Evolutionary conservation across 2,113 vertebrate genomes (phyloP).

Genomic region (Chaetodon auriga): DNA sequence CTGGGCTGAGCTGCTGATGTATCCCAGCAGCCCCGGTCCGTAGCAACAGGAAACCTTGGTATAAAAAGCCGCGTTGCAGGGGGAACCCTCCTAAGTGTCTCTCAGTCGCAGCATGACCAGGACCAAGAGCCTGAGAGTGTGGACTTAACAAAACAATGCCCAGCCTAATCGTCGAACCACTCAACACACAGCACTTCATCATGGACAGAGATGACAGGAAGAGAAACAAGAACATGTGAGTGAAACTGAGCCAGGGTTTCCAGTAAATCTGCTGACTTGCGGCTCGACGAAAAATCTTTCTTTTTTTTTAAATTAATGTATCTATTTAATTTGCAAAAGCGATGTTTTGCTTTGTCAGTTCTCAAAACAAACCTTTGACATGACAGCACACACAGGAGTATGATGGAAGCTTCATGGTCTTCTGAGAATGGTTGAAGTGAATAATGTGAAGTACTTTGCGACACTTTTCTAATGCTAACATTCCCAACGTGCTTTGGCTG

Average conservation of each 20-base stretch:
- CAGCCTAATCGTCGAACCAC: constrained; percentile 80
- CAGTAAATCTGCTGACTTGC: neutral
- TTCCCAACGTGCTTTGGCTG: constrained; percentile 75
- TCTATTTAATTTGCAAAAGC: neutral
- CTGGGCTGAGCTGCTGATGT: constrained; percentile 72
- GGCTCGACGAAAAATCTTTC: neutral
- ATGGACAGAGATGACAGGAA: constrained; percentile 85
- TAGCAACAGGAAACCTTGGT: constrained; percentile 70
- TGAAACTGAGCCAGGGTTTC: constrained; percentile 34
- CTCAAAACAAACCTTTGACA: neutral
- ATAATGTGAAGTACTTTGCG: constrained; percentile 11
- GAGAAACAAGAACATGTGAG: constrained; percentile 86
- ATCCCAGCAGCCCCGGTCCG: constrained; percentile 65
- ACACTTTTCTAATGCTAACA: constrained; percentile 61
- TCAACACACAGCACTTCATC: constrained; percentile 79
- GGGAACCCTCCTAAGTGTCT: constrained; percentile 75
- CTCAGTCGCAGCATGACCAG: constrained; percentile 77
- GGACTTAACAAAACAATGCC: constrained; percentile 84
- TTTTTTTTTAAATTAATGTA: neutral
- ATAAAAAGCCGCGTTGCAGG: constrained; percentile 63
- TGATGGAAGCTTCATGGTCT: neutral
- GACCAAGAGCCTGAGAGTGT: constrained; percentile 72
- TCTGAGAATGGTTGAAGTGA: constrained; percentile 31
- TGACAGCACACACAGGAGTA: neutral
- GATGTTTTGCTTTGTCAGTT: neutral